Evolutionary conservation across 1,140 invertebrate species (phyloP).

Genomic region (Drosophila ercepeae): DNA sequence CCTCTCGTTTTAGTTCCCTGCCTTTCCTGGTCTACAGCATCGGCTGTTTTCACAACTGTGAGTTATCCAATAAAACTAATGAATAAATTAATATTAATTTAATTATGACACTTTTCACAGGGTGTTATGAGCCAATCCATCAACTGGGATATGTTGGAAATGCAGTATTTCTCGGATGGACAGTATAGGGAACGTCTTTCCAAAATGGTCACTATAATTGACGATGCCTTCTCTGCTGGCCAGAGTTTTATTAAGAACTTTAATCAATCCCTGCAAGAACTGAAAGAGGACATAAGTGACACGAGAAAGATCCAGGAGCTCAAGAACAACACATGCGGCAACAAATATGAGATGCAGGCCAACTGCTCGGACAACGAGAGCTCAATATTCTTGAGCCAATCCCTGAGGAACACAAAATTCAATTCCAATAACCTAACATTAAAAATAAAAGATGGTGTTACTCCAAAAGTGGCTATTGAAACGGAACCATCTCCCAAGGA

Average conservation of each 20-base stretch:
- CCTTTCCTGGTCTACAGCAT: constrained; percentile 98
- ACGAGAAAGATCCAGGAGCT: constrained; percentile 59
- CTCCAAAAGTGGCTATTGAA: constrained; percentile 18
- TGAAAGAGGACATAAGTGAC: constrained; percentile 80
- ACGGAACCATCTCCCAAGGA: constrained; percentile 8
- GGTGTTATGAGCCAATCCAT: constrained; percentile 98
- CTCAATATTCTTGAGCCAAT: constrained; percentile 61
- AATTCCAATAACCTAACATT: constrained; percentile 27
- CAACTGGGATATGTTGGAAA: constrained; percentile 95
- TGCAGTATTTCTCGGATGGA: constrained; percentile 94
- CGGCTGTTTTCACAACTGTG: constrained; percentile 97
- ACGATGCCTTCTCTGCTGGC: constrained; percentile 91
- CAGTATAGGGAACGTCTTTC: constrained; percentile 92
- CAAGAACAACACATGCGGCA: constrained; percentile 29
- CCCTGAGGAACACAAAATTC: constrained; percentile 35
- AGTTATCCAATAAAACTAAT: constrained; percentile 6
- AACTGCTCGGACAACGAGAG: constrained; percentile 11
- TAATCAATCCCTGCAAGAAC: constrained; percentile 85
- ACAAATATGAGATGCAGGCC: constrained; percentile 29
- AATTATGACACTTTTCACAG: constrained; percentile 84
- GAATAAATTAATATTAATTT: not conserved
- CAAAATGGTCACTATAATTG: constrained; percentile 90
- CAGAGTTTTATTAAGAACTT: constrained; percentile 92
- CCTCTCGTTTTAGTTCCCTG: constrained; percentile 97
- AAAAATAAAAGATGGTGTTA: constrained; percentile 36